Percentiles rank a stretch among this genome's conserved stretches.
Evolutionary conservation across 2,888 invertebrate genomes (phyloP).

Genomic region (Agriopis marginaria): DNA sequence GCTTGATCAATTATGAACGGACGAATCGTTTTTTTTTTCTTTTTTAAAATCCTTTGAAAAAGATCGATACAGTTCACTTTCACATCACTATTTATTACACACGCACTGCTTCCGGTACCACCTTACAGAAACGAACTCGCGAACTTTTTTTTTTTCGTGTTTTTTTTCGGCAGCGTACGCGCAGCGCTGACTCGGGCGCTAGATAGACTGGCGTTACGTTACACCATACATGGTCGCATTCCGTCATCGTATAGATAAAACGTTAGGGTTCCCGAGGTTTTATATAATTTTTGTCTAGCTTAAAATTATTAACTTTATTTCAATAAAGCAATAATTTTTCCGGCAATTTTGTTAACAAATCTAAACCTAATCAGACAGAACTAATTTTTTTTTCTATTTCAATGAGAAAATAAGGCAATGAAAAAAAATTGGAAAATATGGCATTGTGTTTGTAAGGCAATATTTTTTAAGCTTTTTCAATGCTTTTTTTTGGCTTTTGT

Average conservation of each 20-base stretch:
- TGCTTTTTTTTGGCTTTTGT: no score
- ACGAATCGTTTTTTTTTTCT: constrained; percentile 3
- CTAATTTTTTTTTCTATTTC: no score
- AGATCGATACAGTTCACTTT: constrained; percentile 34
- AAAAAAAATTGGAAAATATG: no score
- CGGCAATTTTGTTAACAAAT: no score
- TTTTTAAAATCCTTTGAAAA: not conserved
- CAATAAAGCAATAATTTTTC: no score
- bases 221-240: constrained; percentile 40
- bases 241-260: constrained; percentile 48
- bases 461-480: no score
- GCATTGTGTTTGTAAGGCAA: no score
- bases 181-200: constrained; percentile 33
- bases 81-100: constrained; percentile 28
- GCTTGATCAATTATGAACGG: constrained; percentile 25
- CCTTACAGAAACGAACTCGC: constrained; percentile 33
- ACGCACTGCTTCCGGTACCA: constrained; percentile 42
- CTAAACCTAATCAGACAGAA: no score
- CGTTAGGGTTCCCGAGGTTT: constrained; percentile 41
- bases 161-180: constrained; percentile 39
- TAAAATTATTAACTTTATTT: not conserved
- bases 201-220: constrained; percentile 37
- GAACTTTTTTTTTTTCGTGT: constrained; percentile 29
- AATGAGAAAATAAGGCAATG: no score
- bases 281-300: constrained; percentile 16